A percentile compares a stretch with the other conserved stretches of the same genome.
Conservation (phyloP, 2,888 invertebrate genomes). For the Ditula angustiorana region DNA sequence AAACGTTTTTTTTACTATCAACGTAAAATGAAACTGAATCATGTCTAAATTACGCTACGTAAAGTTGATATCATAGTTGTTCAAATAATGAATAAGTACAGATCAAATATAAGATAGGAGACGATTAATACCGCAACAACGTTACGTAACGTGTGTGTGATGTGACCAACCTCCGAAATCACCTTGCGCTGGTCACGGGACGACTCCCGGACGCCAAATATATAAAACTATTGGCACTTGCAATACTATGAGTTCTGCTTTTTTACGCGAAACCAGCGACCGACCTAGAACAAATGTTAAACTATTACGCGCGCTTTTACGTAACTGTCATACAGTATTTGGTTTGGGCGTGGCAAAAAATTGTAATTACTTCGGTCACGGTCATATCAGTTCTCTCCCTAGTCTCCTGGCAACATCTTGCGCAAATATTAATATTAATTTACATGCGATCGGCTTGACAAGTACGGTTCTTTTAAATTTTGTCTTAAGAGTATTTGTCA, state of each 20-base stretch:
- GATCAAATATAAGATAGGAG: constrained; percentile 8
- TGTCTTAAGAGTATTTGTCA: too few relatives aligned
- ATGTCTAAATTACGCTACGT: background rate
- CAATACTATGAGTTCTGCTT: constrained; percentile 1
- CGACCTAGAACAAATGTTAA: background rate
- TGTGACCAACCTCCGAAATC: constrained; percentile 54
- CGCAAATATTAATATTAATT: too few relatives aligned
- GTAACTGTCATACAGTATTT: constrained; percentile 1
- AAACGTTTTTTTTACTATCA: background rate
- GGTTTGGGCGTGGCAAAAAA: too few relatives aligned
- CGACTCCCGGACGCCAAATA: constrained; percentile 51
- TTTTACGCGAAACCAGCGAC: constrained; percentile 8
- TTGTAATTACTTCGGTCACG: too few relatives aligned
- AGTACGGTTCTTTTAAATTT: too few relatives aligned
- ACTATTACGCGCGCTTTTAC: background rate
- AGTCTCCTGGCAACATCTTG: too few relatives aligned
- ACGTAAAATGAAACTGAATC: background rate
- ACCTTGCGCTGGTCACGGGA: constrained; percentile 57
- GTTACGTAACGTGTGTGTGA: constrained; percentile 60
- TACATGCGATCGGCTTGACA: too few relatives aligned
- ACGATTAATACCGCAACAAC: background rate
- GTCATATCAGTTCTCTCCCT: too few relatives aligned
- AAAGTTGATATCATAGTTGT: background rate
- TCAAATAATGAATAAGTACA: background rate
- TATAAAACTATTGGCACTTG: constrained; percentile 46